phyloP scores from a whole-genome alignment of 2,888 invertebrate genomes.

The Eilema caniola region DNA sequence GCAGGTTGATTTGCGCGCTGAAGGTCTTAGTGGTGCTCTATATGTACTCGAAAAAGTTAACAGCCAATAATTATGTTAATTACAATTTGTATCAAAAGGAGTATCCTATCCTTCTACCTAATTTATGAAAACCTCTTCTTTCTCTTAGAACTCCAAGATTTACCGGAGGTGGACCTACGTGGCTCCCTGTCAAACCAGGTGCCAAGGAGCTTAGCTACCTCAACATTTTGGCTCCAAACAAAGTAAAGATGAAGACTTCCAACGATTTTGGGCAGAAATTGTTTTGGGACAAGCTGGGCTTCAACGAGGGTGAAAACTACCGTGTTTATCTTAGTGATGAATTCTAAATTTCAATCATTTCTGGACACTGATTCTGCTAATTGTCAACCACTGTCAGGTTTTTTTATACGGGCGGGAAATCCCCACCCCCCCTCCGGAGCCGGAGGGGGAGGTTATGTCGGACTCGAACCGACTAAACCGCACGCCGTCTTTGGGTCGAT shows the following conservation, averaged over 20 bases:
- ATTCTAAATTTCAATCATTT: conserved; percentile 58
- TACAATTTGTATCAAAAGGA: too few relatives aligned
- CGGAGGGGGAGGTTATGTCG: too few relatives aligned
- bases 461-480: too few relatives aligned
- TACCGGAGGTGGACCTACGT: conserved; percentile 65
- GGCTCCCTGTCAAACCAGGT: conserved; percentile 80
- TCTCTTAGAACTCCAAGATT: conserved; percentile 76
- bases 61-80: too few relatives aligned
- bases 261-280: conserved; percentile 84
- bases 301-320: conserved; percentile 87
- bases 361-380: too few relatives aligned
- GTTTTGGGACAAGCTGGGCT: conserved; percentile 88
- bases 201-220: conserved; percentile 80
- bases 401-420: too few relatives aligned
- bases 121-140: background rate
- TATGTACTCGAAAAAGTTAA: too few relatives aligned
- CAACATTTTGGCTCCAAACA: conserved; percentile 81
- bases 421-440: too few relatives aligned
- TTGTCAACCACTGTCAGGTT: too few relatives aligned
- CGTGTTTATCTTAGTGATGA: conserved; percentile 71
- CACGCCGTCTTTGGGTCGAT: too few relatives aligned
- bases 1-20: too few relatives aligned
- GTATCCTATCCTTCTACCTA: background rate
- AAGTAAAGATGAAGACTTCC: conserved; percentile 74
- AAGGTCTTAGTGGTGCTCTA: too few relatives aligned